Evolutionary conservation across 2,113 vertebrate species (phyloP), one percentile per base, ranked within the genome.

Genomic region (Myxocyprinus asiaticus): DNA sequence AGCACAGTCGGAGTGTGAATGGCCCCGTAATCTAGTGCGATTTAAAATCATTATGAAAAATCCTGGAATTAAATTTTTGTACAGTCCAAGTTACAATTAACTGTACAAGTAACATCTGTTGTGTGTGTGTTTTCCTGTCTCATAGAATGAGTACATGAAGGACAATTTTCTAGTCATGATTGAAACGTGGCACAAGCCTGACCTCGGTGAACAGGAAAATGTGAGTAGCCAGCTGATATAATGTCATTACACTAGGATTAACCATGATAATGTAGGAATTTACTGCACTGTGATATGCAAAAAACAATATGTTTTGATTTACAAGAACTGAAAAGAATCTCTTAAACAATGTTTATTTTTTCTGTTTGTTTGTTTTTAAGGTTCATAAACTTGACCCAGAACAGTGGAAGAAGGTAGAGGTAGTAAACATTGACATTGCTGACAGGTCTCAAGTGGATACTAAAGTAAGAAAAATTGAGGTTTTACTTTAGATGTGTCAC

Each of bases 151-250:
- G 55, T 99, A 95, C 91, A 97, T 98, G 97, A 94, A 95, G 76
- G 95, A 97, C 47, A 92, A 95, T 67, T 99, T 99, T 86, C 84
- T 94, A 87, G 95, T 99, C 87, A 96, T 95, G 92, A 98, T 99
- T 76, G 96, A 98, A 92, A 98, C 97, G 4, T 99, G 96, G 97
- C 97, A 99, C 92, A 98, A 96, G 89, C 93, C 96, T 17, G 97
- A 99, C 86, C 88, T 96, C 78, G 97, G 97, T 68, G 94, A 92
- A 3, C 90, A 92, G 87, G 95, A 98, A 3, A 98, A 99, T 79
- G 97, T 99, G 90, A 97, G 97, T 96, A 61, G 4, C 4, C 5
- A 11, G 45, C 5, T 7, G 3, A 17, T 33, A 78, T 43, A 47
- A 62, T 44, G 7, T 58, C 2, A 11, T 10, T 55, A 70, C 11